Conservation (phyloP, 2,888 invertebrate species). For the Sabellastarte sp. region DNA sequence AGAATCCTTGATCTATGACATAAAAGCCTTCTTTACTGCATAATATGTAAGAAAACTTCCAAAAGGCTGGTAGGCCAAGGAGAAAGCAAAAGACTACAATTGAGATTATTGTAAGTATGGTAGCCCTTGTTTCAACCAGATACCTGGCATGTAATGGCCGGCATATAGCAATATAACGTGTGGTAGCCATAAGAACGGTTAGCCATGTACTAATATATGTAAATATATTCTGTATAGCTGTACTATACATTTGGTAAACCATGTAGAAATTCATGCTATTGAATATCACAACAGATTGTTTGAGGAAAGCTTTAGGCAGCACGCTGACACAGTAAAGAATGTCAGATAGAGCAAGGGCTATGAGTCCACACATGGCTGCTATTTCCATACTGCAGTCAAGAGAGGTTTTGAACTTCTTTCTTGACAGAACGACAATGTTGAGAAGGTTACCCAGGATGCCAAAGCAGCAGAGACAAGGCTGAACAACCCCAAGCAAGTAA, state of each 20-base stretch:
- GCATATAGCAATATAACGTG: slow-evolving; percentile 53
- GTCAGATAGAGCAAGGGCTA: slow-evolving; percentile 53
- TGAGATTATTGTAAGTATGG: slow-evolving; percentile 38
- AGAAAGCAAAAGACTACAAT: slow-evolving; percentile 8
- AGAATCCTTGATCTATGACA: slow-evolving; percentile 20
- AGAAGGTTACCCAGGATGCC: slow-evolving; percentile 51
- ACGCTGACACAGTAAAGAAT: slow-evolving; percentile 52
- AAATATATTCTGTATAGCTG: slow-evolving; percentile 47
- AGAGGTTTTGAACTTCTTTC: slow-evolving; percentile 43
- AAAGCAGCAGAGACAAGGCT: slow-evolving; percentile 46
- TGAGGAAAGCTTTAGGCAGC: slow-evolving; percentile 43
- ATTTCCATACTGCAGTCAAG: slow-evolving; percentile 53
- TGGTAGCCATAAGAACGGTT: slow-evolving; percentile 52
- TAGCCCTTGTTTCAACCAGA: slow-evolving; percentile 44
- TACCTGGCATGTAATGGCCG: slow-evolving; percentile 51
- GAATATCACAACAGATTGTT: slow-evolving; percentile 21
- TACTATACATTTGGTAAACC: slow-evolving; percentile 25
- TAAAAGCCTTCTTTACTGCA: too few relatives aligned
- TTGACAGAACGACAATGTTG: slow-evolving; percentile 47
- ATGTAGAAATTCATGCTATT: slow-evolving; percentile 28
- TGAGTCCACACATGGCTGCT: slow-evolving; percentile 52
- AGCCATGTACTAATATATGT: slow-evolving; percentile 52
- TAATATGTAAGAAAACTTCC: slow-evolving; percentile 2
- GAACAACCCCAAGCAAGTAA: slow-evolving; percentile 39
- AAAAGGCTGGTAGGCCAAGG: slow-evolving; percentile 6